Conservation (phyloP, 1,140 invertebrate genomes). For the Trichonephila clavata region DNA sequence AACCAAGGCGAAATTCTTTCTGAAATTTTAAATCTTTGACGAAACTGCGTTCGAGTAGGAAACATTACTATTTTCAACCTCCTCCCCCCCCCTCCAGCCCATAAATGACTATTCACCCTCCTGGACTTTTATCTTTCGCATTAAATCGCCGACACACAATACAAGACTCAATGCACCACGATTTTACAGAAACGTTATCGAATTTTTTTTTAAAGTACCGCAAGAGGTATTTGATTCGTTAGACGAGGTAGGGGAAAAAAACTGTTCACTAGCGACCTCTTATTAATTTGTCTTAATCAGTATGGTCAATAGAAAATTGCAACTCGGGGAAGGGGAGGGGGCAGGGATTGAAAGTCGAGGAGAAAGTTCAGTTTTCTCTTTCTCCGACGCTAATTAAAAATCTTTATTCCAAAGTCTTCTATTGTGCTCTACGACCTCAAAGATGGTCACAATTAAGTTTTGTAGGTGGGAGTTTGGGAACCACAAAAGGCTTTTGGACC, state of each 20-base stretch:
- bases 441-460: constrained; percentile 71
- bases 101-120: no score
- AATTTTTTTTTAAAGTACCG: neutral
- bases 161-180: neutral
- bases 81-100: no score
- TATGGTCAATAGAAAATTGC: constrained; percentile 8
- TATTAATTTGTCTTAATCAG: constrained; percentile 73
- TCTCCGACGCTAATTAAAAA: constrained; percentile 66
- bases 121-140: no score
- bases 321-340: neutral
- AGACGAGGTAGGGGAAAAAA: neutral
- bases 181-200: neutral
- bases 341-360: neutral
- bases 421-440: constrained; percentile 35
- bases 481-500: constrained; percentile 9
- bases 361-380: constrained; percentile 4
- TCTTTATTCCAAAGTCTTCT: constrained; percentile 40
- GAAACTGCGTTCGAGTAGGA: no score
- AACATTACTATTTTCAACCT: no score
- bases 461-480: neutral
- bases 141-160: neutral
- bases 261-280: neutral
- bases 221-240: neutral
- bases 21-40: no score
- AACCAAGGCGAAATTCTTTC: no score